Evolutionary conservation across 2,888 invertebrate species (phyloP).

Genomic region (Tinea semifulvella): DNA sequence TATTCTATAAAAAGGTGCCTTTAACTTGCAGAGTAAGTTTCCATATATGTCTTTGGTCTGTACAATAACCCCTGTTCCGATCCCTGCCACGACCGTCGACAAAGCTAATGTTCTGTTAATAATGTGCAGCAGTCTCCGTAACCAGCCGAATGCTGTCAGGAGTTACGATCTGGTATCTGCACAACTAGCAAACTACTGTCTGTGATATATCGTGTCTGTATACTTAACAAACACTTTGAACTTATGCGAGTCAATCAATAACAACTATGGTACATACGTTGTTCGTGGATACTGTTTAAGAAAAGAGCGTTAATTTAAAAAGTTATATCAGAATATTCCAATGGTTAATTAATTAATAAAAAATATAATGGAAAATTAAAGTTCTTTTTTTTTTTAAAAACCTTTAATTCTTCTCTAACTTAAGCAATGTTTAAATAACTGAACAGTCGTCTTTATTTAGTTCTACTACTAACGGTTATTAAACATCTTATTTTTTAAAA

Average conservation of each 20-base stretch:
- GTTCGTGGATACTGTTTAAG: not conserved
- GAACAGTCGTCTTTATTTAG: too few relatives aligned
- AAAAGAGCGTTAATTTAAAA: not conserved
- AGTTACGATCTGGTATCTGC: conserved; percentile 46
- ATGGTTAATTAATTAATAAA: too few relatives aligned
- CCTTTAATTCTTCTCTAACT: too few relatives aligned
- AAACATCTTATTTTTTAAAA: too few relatives aligned
- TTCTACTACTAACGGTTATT: too few relatives aligned
- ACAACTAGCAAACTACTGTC: not conserved
- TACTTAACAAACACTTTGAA: not conserved
- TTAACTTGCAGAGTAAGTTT: too few relatives aligned
- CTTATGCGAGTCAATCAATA: not conserved
- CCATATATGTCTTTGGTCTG: too few relatives aligned
- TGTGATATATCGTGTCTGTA: not conserved
- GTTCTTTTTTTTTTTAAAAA: too few relatives aligned
- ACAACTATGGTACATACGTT: not conserved
- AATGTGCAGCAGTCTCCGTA: conserved; percentile 50
- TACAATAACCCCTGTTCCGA: not conserved
- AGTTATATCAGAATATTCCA: not conserved
- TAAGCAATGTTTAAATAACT: too few relatives aligned
- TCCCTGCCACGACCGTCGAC: conserved; percentile 27
- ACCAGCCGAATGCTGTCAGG: conserved; percentile 35
- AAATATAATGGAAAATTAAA: too few relatives aligned
- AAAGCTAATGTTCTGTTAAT: conserved; percentile 56
- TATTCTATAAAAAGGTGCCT: too few relatives aligned